Conservation (phyloP, 2,888 invertebrate genomes). For the Amiota communis region DNA sequence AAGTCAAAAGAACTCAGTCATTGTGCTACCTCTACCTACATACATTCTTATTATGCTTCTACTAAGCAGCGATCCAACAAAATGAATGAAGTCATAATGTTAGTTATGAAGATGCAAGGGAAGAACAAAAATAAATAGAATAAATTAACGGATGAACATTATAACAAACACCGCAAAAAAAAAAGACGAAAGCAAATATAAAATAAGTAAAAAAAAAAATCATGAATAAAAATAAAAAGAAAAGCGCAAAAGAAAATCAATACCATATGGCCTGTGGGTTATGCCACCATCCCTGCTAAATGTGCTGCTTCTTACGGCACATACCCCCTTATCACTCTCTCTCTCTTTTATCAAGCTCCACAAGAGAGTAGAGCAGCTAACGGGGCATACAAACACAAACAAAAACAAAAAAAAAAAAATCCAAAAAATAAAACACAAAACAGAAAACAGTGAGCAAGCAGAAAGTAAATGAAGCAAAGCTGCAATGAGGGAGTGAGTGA, state of each 20-base stretch:
- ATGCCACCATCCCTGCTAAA: conserved; percentile 38
- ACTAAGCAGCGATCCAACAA: not conserved
- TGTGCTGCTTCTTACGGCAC: conserved; percentile 22
- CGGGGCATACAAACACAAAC: not conserved
- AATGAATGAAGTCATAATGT: conserved; percentile 47
- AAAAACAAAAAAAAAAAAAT: conserved; percentile 5
- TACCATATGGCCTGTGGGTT: conserved; percentile 63
- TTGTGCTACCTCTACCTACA: not conserved
- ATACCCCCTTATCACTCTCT: not conserved
- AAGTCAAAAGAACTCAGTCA: not conserved
- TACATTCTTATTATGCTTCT: not conserved
- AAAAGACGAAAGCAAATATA: conserved; percentile 35
- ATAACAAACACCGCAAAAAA: conserved; percentile 50
- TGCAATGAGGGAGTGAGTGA: not conserved
- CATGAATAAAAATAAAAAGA: conserved; percentile 24
- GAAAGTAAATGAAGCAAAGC: conserved; percentile 9
- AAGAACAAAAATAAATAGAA: conserved; percentile 52
- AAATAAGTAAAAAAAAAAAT: conserved; percentile 27
- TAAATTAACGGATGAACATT: conserved; percentile 56
- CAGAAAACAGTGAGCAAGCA: not conserved
- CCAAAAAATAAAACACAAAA: not conserved
- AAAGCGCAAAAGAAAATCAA: conserved; percentile 60
- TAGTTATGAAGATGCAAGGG: not conserved
- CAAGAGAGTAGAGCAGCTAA: not conserved
- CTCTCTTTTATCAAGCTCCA: not conserved